Evolutionary conservation across 1,140 invertebrate species (phyloP).

Genomic region (Phocides pigmalion): DNA sequence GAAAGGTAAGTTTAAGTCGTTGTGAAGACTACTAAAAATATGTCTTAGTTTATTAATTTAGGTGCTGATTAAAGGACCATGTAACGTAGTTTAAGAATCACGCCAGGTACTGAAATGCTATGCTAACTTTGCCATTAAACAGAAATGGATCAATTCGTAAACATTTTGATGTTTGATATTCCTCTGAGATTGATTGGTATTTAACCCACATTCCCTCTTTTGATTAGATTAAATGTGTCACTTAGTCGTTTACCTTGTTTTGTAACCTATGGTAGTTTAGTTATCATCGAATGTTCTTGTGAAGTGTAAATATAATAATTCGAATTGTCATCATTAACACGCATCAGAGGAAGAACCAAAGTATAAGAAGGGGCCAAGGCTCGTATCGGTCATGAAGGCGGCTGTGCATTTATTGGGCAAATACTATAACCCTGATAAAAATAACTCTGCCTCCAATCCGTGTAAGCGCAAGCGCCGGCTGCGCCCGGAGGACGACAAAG

Average conservation of each 20-base stretch:
- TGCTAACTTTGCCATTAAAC: too few relatives aligned
- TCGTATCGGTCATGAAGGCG: not conserved
- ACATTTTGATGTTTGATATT: too few relatives aligned
- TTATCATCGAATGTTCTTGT: too few relatives aligned
- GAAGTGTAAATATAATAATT: not conserved
- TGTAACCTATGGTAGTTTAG: too few relatives aligned
- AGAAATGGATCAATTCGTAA: too few relatives aligned
- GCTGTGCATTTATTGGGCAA: not conserved
- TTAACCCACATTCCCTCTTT: too few relatives aligned
- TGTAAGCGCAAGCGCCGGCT: not conserved
- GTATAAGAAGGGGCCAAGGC: not conserved
- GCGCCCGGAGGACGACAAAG: not conserved
- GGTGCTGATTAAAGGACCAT: too few relatives aligned
- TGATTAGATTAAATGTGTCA: too few relatives aligned
- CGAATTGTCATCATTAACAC: not conserved
- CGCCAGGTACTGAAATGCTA: too few relatives aligned
- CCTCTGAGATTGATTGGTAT: too few relatives aligned
- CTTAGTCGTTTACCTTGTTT: too few relatives aligned
- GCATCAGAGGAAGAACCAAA: not conserved
- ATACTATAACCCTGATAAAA: not conserved
- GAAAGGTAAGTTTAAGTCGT: slow-evolving; percentile 44
- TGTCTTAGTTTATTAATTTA: not conserved
- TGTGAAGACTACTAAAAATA: not conserved
- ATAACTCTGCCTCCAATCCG: not conserved
- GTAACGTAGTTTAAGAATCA: too few relatives aligned